phyloP scores from a whole-genome alignment of 2,888 invertebrate species.

The Cheiracanthium punctorium region DNA sequence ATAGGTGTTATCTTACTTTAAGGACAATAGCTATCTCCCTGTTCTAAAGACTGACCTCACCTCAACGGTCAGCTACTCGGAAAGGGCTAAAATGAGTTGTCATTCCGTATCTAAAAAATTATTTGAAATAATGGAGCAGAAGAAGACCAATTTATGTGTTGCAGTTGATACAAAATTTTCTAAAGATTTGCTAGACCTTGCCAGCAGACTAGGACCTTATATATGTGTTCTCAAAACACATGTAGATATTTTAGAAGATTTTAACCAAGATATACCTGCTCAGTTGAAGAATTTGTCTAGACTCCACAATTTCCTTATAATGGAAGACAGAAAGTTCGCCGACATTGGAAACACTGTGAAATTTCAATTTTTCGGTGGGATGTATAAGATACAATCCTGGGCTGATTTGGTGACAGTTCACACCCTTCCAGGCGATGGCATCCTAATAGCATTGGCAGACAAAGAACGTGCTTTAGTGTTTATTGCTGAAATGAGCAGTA shows the following conservation, averaged over 20 bases:
- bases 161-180: constrained; percentile 89
- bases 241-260: constrained; percentile 90
- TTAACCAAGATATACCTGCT: constrained; percentile 81
- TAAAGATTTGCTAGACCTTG: constrained; percentile 79
- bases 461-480: constrained; percentile 85
- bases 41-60: background rate
- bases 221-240: constrained; percentile 94
- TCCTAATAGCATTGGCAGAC: constrained; percentile 77
- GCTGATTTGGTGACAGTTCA: constrained; percentile 95
- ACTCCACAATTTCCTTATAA: constrained; percentile 89
- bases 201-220: constrained; percentile 83
- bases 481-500: constrained; percentile 90
- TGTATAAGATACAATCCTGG: constrained; percentile 88
- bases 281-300: constrained; percentile 82
- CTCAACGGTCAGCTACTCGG: background rate
- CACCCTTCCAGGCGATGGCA: constrained; percentile 87
- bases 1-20: constrained; percentile 19
- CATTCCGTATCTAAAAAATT: constrained; percentile 78
- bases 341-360: constrained; percentile 96
- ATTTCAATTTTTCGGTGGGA: constrained; percentile 86
- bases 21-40: constrained; percentile 32
- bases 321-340: constrained; percentile 97
- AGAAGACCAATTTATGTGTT: constrained; percentile 91
- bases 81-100: constrained; percentile 7
- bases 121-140: constrained; percentile 82